A percentile compares a stretch with the other conserved stretches of the same genome.
phyloP scores from a whole-genome alignment of 1,140 invertebrate genomes.

The Helicoverpa zea region DNA sequence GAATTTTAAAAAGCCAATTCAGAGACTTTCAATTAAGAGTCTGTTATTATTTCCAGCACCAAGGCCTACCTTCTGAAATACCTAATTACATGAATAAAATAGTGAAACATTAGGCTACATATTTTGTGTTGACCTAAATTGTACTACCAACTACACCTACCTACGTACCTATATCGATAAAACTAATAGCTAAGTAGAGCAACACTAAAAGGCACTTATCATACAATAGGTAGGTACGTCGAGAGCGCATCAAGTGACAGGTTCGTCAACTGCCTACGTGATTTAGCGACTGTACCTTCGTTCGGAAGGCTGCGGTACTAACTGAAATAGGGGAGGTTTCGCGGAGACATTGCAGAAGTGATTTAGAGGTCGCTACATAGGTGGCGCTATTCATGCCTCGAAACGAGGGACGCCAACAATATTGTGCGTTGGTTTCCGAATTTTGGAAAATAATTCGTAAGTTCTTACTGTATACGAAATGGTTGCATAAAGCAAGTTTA shows the following conservation, averaged over 20 bases:
- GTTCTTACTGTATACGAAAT: background rate
- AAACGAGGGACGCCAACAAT: background rate
- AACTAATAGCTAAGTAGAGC: slow-evolving; percentile 26
- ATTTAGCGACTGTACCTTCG: background rate
- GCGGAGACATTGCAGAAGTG: slow-evolving; percentile 30
- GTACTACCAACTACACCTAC: background rate
- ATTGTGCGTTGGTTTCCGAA: background rate
- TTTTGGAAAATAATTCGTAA: background rate
- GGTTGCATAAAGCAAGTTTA: background rate
- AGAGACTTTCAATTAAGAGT: no score
- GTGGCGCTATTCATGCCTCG: slow-evolving; percentile 22
- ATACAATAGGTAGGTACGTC: slow-evolving; percentile 3
- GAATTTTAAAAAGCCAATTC: no score
- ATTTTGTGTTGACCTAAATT: background rate
- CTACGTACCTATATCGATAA: slow-evolving; percentile 23
- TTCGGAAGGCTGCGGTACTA: slow-evolving; percentile 39
- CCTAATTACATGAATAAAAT: background rate
- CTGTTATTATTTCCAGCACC: no score
- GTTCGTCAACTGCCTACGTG: background rate
- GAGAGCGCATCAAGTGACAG: background rate
- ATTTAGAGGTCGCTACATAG: slow-evolving; percentile 40
- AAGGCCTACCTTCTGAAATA: no score
- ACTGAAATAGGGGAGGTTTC: slow-evolving; percentile 30
- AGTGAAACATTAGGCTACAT: background rate
- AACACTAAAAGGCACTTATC: slow-evolving; percentile 35